A percentile compares a stretch with the other conserved stretches of the same genome.
phyloP scores from a whole-genome alignment of 1,140 invertebrate species.

The Drosophila burlai region DNA sequence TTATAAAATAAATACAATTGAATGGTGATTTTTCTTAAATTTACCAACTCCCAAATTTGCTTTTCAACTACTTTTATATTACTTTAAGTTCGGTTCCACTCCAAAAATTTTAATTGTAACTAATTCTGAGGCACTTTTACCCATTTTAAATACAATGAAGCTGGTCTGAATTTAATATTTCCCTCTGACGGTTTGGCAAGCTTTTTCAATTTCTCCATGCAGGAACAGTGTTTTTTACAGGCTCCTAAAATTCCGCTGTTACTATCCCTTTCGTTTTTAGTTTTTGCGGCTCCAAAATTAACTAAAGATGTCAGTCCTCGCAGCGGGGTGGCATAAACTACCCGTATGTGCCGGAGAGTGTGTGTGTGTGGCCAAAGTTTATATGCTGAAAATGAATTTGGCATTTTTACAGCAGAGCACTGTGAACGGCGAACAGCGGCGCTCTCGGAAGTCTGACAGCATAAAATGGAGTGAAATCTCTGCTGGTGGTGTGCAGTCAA shows the following conservation, averaged over 20 bases:
- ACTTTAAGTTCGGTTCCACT: too few species aligned
- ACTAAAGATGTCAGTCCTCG: slow-evolving; percentile 68
- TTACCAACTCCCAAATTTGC: too few species aligned
- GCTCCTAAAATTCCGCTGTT: slow-evolving; percentile 22
- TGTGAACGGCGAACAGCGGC: slow-evolving; percentile 35
- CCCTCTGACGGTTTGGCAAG: not conserved
- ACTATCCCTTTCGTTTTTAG: slow-evolving; percentile 42
- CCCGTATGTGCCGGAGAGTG: slow-evolving; percentile 20
- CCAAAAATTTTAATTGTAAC: not conserved
- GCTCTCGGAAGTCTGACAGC: slow-evolving; percentile 81
- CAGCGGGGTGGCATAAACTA: slow-evolving; percentile 67
- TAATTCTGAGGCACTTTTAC: not conserved
- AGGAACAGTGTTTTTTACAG: slow-evolving; percentile 2
- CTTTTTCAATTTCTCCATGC: slow-evolving; percentile 19
- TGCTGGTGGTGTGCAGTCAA: slow-evolving; percentile 76
- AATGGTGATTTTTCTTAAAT: too few species aligned
- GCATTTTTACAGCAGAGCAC: slow-evolving; percentile 69
- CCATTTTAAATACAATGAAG: slow-evolving; percentile 1
- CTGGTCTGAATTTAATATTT: too few species aligned
- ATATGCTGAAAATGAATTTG: slow-evolving; percentile 81
- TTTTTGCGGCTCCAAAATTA: slow-evolving; percentile 67
- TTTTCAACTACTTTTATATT: not conserved
- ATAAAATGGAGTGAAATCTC: slow-evolving; percentile 83
- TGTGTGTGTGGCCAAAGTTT: slow-evolving; percentile 57
- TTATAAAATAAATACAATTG: not conserved